phyloP scores from a whole-genome alignment of 2,797 vertebrate genomes.

The Neoniphon sammara region DNA sequence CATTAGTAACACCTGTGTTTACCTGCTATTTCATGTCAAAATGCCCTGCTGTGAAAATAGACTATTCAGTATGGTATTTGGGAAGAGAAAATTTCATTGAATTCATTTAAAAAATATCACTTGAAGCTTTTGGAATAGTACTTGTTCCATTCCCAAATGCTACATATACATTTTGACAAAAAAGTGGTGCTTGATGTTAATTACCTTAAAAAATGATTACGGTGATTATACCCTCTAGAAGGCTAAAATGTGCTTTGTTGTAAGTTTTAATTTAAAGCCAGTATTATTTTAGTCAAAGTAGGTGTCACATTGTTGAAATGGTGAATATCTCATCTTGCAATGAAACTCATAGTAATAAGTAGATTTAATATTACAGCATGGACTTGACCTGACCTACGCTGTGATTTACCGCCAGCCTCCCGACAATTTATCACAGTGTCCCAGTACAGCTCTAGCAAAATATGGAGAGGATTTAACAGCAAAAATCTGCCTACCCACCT shows the following conservation, averaged over 20 bases:
- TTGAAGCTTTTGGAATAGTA: neutral
- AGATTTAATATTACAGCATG: constrained; percentile 11
- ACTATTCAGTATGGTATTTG: neutral
- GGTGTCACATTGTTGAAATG: too few species aligned
- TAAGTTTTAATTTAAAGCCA: too few species aligned
- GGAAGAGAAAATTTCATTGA: neutral
- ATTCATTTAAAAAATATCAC: too few species aligned
- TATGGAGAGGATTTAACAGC: constrained; percentile 16
- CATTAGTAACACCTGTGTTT: too few species aligned
- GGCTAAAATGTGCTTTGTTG: too few species aligned
- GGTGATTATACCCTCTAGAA: too few species aligned
- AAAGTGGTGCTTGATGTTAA: too few species aligned
- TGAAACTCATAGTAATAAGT: neutral
- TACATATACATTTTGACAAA: too few species aligned
- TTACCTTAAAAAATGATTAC: too few species aligned
- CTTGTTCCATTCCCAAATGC: neutral
- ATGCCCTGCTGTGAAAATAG: too few species aligned
- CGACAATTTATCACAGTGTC: constrained; percentile 32
- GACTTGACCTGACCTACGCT: constrained; percentile 14
- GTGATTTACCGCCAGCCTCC: constrained; percentile 5
- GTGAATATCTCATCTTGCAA: neutral
- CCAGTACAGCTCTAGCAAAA: constrained; percentile 13
- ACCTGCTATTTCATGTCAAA: too few species aligned
- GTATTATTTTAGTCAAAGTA: too few species aligned
- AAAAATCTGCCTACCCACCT: constrained; percentile 5